phyloP scores from a whole-genome alignment of 64 coral and sea anemone genomes.

The Actinia tenebrosa region DNA sequence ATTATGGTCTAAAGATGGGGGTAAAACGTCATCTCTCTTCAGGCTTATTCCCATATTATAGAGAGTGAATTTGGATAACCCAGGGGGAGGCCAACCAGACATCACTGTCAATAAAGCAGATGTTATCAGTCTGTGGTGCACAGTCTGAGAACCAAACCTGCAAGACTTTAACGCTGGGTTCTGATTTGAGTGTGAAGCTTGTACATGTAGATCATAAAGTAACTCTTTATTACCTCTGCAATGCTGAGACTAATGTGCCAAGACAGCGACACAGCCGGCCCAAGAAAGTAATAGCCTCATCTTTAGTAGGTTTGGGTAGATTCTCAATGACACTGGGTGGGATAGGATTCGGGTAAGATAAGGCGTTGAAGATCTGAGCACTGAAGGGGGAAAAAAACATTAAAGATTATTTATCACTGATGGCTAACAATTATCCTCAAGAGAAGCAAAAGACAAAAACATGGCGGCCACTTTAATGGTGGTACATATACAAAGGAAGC shows the following conservation, averaged over 20 bases:
- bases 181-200: too few species aligned
- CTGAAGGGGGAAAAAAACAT: conserved; percentile 22
- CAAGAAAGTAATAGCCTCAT: conserved; percentile 72
- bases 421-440: too few species aligned
- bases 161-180: too few species aligned
- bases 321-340: conserved; percentile 47
- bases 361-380: conserved; percentile 75
- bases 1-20: too few species aligned
- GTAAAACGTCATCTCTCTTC: too few species aligned
- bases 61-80: background rate
- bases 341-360: conserved; percentile 68
- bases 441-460: too few species aligned
- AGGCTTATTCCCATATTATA: too few species aligned
- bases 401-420: too few species aligned
- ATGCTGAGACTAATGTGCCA: conserved; percentile 40
- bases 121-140: background rate
- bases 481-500: too few species aligned
- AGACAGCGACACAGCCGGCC: conserved; percentile 56
- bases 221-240: conserved; percentile 54
- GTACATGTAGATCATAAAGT: too few species aligned
- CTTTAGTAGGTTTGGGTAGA: conserved; percentile 60
- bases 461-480: too few species aligned
- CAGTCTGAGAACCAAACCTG: background rate
- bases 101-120: background rate
- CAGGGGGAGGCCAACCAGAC: background rate